Evolutionary conservation across 30 jellyfish, hydroid and myxozoan species (phyloP), one percentile per base, ranked within the genome.

Genomic region (Clytia hemisphaerica): DNA sequence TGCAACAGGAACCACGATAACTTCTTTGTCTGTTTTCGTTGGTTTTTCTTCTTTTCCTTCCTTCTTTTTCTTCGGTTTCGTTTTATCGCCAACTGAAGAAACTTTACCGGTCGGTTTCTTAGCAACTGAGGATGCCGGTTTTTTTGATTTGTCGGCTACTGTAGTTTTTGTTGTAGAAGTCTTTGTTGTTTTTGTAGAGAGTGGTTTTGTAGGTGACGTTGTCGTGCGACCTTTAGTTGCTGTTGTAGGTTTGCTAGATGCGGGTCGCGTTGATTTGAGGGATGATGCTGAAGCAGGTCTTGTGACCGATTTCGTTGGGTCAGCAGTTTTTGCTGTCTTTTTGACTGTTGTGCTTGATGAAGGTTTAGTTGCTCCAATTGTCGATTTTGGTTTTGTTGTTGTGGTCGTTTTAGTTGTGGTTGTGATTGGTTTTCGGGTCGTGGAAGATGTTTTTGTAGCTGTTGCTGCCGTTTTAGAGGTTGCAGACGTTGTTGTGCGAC

Each of bases 281-380:
- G n/a, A n/a, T n/a, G 70, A 33, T 57, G 27, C 30, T 57, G 70
- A 14, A 42, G 84, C 34, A 19, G 94, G 78, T 9, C 76, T 9
- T 1, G 61, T 25, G 30, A 72, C 25, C 31, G 62, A 12, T 35
- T 65, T 81, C 38, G 94, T 58, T 0, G 83, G 58, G 16, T 68
- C 70, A 31, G 75, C 18, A 32, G 50, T 35, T 60, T 51, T 82
- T 10, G 40, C 44, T 1, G 79, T 4, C 37, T 4, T 24, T 24
- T 28, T 50, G 7, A 77, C 2, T 36, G 70, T 34, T 12, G 50
- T 48, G 19, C 77, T 30, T 40, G 35, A 55, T 18, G 93, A 68
- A 15, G 87, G 36, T 37, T 59, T 73, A 14, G 55, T n/a, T 12
- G 21, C 54, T 78, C 24, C 66, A 36, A 37, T 9, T 10, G 75